A percentile compares a stretch with the other conserved stretches of the same genome.
These are phyloP conservation scores for Crocidura indochinensis DNA, from an alignment of 2,797 vertebrate genomes.

Conservation along the genomic window DNA sequence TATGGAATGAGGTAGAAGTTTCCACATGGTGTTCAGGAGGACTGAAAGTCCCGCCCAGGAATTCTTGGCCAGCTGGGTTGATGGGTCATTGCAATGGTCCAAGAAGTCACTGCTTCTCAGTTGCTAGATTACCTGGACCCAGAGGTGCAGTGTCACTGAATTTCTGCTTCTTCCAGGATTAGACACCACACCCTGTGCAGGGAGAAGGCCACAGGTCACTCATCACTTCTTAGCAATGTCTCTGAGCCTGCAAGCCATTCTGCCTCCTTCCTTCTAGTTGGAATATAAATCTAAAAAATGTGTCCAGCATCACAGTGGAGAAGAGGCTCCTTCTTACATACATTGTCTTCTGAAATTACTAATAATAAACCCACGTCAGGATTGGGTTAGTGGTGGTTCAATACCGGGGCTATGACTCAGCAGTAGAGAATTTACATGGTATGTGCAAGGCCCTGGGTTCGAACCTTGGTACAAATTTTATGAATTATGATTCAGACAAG, in stretches of 20 bases:
- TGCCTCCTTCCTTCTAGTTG: slow-evolving; percentile 1
- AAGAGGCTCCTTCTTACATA: not conserved
- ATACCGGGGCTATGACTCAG: too few relatives aligned
- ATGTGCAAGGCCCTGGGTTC: too few relatives aligned
- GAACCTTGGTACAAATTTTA: too few relatives aligned
- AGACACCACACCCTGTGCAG: slow-evolving; percentile 15
- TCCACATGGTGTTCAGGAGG: too few relatives aligned
- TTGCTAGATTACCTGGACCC: too few relatives aligned
- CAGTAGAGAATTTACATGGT: too few relatives aligned
- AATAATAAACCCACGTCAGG: slow-evolving; percentile 15
- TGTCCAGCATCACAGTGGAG: not conserved
- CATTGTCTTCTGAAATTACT: slow-evolving; percentile 39
- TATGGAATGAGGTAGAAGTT: too few relatives aligned
- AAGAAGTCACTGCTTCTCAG: too few relatives aligned
- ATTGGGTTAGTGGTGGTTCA: not conserved
- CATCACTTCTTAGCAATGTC: slow-evolving; percentile 23
- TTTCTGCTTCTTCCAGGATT: slow-evolving; percentile 44
- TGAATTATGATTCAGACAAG: slow-evolving; percentile 22
- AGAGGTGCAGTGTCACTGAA: too few relatives aligned
- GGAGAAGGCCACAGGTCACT: slow-evolving; percentile 6
- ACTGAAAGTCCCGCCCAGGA: too few relatives aligned
- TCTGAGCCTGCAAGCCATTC: not conserved
- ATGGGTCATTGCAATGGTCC: too few relatives aligned
- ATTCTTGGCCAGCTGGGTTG: too few relatives aligned
- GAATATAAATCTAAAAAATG: slow-evolving; percentile 29